Percentiles rank a stretch among this genome's conserved stretches.
Evolutionary conservation across 1,140 invertebrate genomes (phyloP).

Genomic region (Eulimnadia texana): DNA sequence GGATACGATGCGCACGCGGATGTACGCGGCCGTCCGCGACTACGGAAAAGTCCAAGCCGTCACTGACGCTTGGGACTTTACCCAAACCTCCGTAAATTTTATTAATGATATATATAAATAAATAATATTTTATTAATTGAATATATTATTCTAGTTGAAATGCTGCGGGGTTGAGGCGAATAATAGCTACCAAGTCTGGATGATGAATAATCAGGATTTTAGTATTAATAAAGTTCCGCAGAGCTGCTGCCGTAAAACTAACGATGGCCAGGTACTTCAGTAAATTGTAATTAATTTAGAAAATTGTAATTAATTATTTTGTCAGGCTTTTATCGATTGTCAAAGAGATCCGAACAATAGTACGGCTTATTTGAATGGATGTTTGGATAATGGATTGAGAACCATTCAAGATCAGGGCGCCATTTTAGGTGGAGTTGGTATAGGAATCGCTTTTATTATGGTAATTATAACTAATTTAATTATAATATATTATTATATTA

Average conservation of each 20-base stretch:
- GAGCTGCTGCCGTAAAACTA: conserved; percentile 52
- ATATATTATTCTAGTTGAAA: conserved; percentile 41
- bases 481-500: not conserved
- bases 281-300: conserved; percentile 21
- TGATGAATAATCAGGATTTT: conserved; percentile 23
- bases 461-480: conserved; percentile 30
- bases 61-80: conserved; percentile 65
- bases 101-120: too few species aligned
- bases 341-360: conserved; percentile 2
- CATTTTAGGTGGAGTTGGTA: conserved; percentile 61
- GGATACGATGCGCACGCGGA: conserved; percentile 23
- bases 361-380: conserved; percentile 11
- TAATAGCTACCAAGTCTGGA: conserved; percentile 51
- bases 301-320: not conserved
- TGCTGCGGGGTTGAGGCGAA: conserved; percentile 59
- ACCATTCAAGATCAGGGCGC: conserved; percentile 53
- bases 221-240: conserved; percentile 46
- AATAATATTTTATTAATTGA: too few species aligned
- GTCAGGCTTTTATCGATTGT: conserved; percentile 11
- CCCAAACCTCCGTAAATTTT: conserved; percentile 41
- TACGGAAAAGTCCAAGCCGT: conserved; percentile 58
- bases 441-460: conserved; percentile 66
- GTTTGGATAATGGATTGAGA: conserved; percentile 33
- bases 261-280: conserved; percentile 35
- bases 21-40: conserved; percentile 37